Conservation (phyloP, 1,140 invertebrate species). For the Drosophila paulistorum region DNA sequence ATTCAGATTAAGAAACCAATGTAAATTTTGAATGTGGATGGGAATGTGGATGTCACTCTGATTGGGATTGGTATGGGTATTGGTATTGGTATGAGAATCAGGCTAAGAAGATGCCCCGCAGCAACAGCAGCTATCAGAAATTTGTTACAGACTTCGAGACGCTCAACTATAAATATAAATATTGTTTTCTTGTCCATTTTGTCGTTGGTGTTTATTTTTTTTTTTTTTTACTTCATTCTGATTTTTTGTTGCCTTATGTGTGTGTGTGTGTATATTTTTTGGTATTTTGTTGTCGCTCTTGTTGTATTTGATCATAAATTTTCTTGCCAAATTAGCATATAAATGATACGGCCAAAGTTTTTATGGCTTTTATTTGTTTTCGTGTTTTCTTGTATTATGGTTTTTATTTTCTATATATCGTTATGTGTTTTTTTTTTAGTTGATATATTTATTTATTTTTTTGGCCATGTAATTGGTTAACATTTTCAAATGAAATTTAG, state of each 20-base stretch:
- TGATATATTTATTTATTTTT: background rate
- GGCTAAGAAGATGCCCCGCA: constrained; percentile 29
- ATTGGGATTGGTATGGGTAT: background rate
- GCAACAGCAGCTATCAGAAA: constrained; percentile 52
- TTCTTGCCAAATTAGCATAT: constrained; percentile 74
- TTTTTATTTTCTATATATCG: constrained; percentile 33
- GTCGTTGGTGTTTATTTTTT: background rate
- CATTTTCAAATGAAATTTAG: constrained; percentile 7
- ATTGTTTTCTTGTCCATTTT: constrained; percentile 32
- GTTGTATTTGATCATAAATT: constrained; percentile 74
- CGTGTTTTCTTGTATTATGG: constrained; percentile 38
- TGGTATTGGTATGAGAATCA: background rate
- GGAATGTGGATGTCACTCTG: constrained; percentile 37
- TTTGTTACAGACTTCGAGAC: constrained; percentile 67
- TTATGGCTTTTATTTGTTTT: constrained; percentile 54
- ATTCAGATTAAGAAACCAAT: constrained; percentile 59
- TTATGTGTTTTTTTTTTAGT: background rate
- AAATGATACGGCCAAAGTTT: constrained; percentile 70
- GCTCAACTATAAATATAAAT: constrained; percentile 61
- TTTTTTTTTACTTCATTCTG: constrained; percentile 8
- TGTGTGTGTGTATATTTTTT: constrained; percentile 28
- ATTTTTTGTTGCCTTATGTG: constrained; percentile 27
- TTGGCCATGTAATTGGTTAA: constrained; percentile 6
- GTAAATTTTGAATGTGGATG: constrained; percentile 20
- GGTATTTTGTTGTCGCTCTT: constrained; percentile 75